Conservation (phyloP, 2,888 invertebrate genomes). For the Cacoxenus indagator region DNA sequence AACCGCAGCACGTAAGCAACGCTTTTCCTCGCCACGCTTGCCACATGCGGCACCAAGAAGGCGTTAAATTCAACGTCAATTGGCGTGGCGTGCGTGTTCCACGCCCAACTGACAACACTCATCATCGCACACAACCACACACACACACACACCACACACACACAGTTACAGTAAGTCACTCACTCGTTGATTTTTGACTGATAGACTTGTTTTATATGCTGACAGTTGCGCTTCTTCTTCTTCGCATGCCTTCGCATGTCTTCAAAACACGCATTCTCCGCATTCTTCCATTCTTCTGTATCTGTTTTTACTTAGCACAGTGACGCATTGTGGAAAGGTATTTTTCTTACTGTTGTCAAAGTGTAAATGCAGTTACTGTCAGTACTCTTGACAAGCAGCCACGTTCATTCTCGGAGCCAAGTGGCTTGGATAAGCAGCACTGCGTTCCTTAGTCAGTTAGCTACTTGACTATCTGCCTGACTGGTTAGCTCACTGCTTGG, state of each 20-base stretch:
- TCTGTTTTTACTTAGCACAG: conserved; percentile 37
- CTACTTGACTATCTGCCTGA: background rate
- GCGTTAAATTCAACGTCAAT: background rate
- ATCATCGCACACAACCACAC: background rate
- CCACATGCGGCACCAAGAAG: background rate
- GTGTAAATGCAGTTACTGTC: conserved; percentile 21
- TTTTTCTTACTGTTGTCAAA: background rate
- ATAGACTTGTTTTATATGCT: conserved; percentile 65
- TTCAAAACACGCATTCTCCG: conserved; percentile 38
- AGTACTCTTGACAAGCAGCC: conserved; percentile 11
- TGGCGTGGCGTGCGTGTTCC: background rate
- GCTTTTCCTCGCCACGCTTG: background rate
- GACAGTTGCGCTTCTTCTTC: conserved; percentile 52
- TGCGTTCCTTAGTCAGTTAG: conserved; percentile 8
- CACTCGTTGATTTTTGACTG: conserved; percentile 47
- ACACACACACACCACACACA: conserved; percentile 15
- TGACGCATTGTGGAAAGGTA: conserved; percentile 1
- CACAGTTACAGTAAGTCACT: background rate
- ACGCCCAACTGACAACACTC: background rate
- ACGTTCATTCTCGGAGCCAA: background rate
- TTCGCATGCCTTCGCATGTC: background rate
- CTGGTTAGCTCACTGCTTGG: background rate
- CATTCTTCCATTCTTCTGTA: conserved; percentile 19
- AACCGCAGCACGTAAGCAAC: conserved; percentile 10
- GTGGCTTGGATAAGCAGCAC: conserved; percentile 10